Evolutionary conservation across 2,113 vertebrate species (phyloP).

Genomic region (Oryzias celebensis): DNA sequence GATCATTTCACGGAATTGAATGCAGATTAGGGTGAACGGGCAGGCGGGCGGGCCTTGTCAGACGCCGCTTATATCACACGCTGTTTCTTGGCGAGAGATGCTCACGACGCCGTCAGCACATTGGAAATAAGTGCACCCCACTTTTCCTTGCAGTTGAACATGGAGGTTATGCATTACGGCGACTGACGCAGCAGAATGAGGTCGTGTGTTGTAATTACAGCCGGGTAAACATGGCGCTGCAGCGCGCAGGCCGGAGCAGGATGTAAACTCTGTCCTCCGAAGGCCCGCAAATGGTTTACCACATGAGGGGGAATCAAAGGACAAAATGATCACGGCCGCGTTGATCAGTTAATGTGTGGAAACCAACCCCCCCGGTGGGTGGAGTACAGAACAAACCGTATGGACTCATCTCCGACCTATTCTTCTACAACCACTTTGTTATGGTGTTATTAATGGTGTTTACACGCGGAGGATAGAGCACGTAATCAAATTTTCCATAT

Average conservation of each 20-base stretch:
- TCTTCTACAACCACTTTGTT: constrained; percentile 24
- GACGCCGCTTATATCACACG: constrained; percentile 61
- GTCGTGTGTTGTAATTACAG: constrained; percentile 68
- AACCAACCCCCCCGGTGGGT: constrained; percentile 15
- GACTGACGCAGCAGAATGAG: constrained; percentile 68
- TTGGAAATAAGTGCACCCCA: constrained; percentile 57
- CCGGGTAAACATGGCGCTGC: constrained; percentile 58
- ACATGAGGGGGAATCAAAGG: constrained; percentile 37
- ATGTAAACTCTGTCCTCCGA: background rate
- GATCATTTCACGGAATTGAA: constrained; percentile 68
- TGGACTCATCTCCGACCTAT: constrained; percentile 32
- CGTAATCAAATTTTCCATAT: constrained; percentile 34
- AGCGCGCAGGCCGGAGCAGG: background rate
- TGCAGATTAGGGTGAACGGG: constrained; percentile 56
- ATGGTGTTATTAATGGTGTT: constrained; percentile 37
- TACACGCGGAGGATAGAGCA: constrained; percentile 30
- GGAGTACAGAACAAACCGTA: constrained; percentile 1
- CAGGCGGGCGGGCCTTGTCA: constrained; percentile 56
- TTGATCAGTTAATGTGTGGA: constrained; percentile 17
- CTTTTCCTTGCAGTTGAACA: constrained; percentile 60
- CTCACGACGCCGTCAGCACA: constrained; percentile 59
- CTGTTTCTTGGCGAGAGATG: constrained; percentile 51
- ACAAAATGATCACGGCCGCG: constrained; percentile 29
- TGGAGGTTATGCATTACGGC: constrained; percentile 57
- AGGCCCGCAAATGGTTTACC: constrained; percentile 8